Evolutionary conservation across 2,113 vertebrate genomes (phyloP).

Genomic region (Myxocyprinus asiaticus): DNA sequence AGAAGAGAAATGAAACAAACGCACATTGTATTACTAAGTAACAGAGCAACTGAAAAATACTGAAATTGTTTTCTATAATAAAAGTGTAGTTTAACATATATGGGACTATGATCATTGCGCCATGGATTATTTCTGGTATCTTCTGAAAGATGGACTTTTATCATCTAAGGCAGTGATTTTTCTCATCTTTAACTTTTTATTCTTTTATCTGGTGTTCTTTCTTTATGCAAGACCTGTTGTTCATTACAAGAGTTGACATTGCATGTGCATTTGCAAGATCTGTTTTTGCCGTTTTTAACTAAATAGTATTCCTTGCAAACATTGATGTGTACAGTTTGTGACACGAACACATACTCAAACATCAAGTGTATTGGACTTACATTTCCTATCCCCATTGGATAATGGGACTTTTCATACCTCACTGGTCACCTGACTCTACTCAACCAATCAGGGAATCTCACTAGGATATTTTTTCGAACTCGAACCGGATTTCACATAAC

Average conservation of each 20-base stretch:
- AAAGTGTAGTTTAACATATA: constrained; percentile 71
- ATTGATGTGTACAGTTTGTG: constrained; percentile 5
- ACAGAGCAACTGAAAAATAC: constrained; percentile 66
- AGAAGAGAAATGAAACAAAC: constrained; percentile 56
- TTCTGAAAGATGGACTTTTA: constrained; percentile 62
- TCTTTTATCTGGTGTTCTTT: constrained; percentile 63
- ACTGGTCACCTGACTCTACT: constrained; percentile 80
- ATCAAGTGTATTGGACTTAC: constrained; percentile 56
- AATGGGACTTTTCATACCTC: constrained; percentile 73
- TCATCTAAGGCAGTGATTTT: constrained; percentile 48
- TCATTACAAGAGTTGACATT: constrained; percentile 63
- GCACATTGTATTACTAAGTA: constrained; percentile 71
- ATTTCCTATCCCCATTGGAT: constrained; percentile 64
- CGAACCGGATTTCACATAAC: constrained; percentile 62
- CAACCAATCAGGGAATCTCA: constrained; percentile 84
- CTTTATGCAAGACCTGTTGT: constrained; percentile 57
- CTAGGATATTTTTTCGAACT: constrained; percentile 69
- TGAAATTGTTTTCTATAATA: constrained; percentile 61
- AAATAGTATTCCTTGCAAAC: constrained; percentile 62
- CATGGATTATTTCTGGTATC: constrained; percentile 74
- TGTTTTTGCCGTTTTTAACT: constrained; percentile 58
- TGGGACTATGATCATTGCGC: constrained; percentile 63
- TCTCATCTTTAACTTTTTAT: constrained; percentile 52
- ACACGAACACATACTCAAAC: not conserved
- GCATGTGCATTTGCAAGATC: constrained; percentile 66